A percentile compares a stretch with the other conserved stretches of the same genome.
These are phyloP conservation scores for Drosophila lacertosa DNA, from an alignment of 1,140 invertebrate genomes.

Conservation along the genomic window DNA sequence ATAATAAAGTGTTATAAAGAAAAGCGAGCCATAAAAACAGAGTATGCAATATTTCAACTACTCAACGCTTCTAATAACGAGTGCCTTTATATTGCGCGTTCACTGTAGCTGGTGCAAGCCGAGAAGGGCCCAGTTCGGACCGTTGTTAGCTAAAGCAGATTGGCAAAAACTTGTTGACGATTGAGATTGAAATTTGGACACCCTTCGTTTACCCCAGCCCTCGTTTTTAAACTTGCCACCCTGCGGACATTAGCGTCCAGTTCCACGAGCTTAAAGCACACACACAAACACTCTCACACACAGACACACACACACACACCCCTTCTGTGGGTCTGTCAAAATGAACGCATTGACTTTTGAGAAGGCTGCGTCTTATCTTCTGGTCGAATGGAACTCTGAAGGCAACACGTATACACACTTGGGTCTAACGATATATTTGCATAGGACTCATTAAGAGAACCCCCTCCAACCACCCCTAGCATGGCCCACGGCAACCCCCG, in stretches of 20 bases:
- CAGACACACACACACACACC: not conserved
- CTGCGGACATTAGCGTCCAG: constrained; percentile 47
- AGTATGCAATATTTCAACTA: no score
- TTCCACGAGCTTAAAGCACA: constrained; percentile 2
- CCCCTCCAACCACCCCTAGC: no score
- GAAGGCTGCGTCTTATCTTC: constrained; percentile 46
- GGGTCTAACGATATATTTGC: constrained; percentile 78
- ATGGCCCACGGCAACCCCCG: constrained; percentile 33
- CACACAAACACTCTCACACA: not conserved
- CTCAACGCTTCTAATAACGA: no score
- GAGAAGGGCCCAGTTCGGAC: constrained; percentile 18
- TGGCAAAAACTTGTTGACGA: constrained; percentile 77
- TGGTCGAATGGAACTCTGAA: constrained; percentile 48
- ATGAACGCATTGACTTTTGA: constrained; percentile 60
- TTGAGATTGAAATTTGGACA: constrained; percentile 76
- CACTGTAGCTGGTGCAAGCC: constrained; percentile 62
- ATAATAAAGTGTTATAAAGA: no score
- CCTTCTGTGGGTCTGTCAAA: constrained; percentile 14
- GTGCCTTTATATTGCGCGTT: no score
- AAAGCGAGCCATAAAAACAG: no score
- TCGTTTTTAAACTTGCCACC: constrained; percentile 7
- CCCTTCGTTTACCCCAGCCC: not conserved
- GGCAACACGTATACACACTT: constrained; percentile 69
- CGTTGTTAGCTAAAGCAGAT: constrained; percentile 22
- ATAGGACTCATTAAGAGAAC: constrained; percentile 79